These are phyloP conservation scores for Ellobium chinense DNA, from an alignment of 2,888 invertebrate species.

Conservation along the genomic window DNA sequence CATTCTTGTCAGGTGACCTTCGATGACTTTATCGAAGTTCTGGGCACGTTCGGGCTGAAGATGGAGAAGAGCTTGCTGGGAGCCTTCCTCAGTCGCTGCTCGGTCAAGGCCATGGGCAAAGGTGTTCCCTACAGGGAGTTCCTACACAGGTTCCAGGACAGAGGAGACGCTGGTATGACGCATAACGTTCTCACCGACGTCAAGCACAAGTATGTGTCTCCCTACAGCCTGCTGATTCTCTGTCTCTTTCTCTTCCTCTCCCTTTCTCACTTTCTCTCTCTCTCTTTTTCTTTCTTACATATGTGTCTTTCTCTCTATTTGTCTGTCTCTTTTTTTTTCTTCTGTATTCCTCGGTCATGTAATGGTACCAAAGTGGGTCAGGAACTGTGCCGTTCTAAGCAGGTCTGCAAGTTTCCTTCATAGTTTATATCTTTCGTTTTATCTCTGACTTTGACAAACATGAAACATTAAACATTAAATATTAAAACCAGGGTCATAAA, in stretches of 20 bases:
- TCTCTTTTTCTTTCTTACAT: not conserved
- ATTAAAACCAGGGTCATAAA: too few species aligned
- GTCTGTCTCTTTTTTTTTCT: too few species aligned
- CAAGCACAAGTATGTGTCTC: slow-evolving; percentile 72
- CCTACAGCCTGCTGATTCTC: not conserved
- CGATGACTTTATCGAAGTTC: slow-evolving; percentile 74
- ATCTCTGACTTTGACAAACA: too few species aligned
- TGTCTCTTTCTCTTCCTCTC: not conserved
- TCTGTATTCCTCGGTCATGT: too few species aligned
- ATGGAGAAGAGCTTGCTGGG: slow-evolving; percentile 74
- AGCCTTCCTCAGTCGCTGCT: slow-evolving; percentile 76
- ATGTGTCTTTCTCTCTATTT: too few species aligned
- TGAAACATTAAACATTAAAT: too few species aligned
- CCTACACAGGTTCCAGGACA: slow-evolving; percentile 78
- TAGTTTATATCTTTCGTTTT: too few species aligned
- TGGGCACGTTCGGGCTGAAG: slow-evolving; percentile 69
- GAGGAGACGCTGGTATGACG: slow-evolving; percentile 77
- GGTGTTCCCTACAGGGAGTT: slow-evolving; percentile 77
- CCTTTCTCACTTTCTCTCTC: not conserved
- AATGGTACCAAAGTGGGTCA: too few species aligned
- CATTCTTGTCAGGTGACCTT: slow-evolving; percentile 65
- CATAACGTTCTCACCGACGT: slow-evolving; percentile 76
- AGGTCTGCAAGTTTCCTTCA: too few species aligned
- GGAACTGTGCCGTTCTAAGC: too few species aligned
- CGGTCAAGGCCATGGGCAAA: slow-evolving; percentile 66